Evolutionary conservation across 2,888 invertebrate genomes (phyloP).

Genomic region (Scaptomyza cyrtandrae): DNA sequence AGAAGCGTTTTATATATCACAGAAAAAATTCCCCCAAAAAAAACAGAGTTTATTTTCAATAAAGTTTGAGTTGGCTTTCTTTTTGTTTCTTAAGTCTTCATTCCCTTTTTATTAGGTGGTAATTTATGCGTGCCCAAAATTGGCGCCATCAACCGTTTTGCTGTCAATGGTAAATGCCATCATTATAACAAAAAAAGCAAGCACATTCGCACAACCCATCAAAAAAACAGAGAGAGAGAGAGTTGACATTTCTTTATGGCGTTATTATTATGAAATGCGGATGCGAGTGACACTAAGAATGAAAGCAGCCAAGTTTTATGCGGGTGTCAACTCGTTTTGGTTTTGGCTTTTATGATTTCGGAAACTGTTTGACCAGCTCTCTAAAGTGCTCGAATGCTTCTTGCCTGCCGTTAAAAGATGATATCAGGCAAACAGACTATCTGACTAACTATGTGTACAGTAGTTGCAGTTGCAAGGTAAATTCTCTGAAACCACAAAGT

Average conservation of each 20-base stretch:
- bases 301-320: slow-evolving; percentile 22
- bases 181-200: slow-evolving; percentile 13
- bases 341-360: slow-evolving; percentile 22
- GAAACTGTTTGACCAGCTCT: slow-evolving; percentile 26
- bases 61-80: neutral
- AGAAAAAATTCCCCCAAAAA: no score
- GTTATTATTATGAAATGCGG: slow-evolving; percentile 38
- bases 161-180: slow-evolving; percentile 32
- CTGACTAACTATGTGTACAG: slow-evolving; percentile 6
- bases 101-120: slow-evolving; percentile 17
- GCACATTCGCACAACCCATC: slow-evolving; percentile 12
- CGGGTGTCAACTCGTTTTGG: slow-evolving; percentile 5
- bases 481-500: slow-evolving; percentile 5
- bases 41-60: no score
- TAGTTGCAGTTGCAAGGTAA: slow-evolving; percentile 29
- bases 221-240: neutral
- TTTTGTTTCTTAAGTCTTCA: neutral
- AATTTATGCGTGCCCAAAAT: slow-evolving; percentile 27
- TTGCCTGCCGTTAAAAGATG: slow-evolving; percentile 20
- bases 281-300: slow-evolving; percentile 23
- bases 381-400: neutral
- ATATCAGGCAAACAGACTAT: slow-evolving; percentile 22
- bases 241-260: slow-evolving; percentile 51
- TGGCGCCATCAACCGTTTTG: slow-evolving; percentile 13
- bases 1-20: no score